A percentile compares a stretch with the other conserved stretches of the same genome.
These are phyloP conservation scores for Argentina silus DNA, from an alignment of 2,797 vertebrate genomes.

Conservation along the genomic window DNA sequence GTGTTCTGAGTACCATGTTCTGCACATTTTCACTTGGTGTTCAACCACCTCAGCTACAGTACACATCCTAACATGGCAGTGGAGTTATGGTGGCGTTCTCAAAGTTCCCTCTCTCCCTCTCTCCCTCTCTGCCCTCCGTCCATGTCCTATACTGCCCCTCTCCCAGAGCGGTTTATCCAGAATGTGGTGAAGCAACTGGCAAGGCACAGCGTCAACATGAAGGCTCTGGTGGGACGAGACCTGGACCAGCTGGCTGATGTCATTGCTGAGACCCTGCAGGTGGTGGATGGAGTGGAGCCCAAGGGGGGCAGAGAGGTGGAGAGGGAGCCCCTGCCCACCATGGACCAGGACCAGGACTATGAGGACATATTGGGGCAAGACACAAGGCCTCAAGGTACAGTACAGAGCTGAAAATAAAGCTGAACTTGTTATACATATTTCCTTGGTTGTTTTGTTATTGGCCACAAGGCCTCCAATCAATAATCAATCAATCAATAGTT, in stretches of 20 bases:
- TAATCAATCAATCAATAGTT: neutral
- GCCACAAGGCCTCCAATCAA: constrained; percentile 25
- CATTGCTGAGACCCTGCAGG: constrained; percentile 77
- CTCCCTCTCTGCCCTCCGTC: neutral
- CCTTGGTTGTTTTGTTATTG: constrained; percentile 46
- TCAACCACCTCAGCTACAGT: neutral
- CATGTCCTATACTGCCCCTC: neutral
- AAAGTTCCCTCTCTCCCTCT: neutral
- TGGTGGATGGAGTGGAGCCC: constrained; percentile 57
- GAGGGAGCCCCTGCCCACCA: constrained; percentile 37
- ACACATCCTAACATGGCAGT: too few relatives aligned
- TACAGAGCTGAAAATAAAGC: neutral
- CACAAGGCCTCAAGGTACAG: constrained; percentile 65
- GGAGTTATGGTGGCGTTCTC: neutral
- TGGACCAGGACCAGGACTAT: constrained; percentile 40
- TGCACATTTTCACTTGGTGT: neutral
- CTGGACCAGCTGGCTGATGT: constrained; percentile 80
- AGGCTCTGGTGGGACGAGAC: constrained; percentile 76
- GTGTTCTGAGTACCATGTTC: neutral
- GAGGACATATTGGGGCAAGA: constrained; percentile 28
- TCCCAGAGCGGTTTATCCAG: constrained; percentile 82
- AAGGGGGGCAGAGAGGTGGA: constrained; percentile 52
- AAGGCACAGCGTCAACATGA: constrained; percentile 75
- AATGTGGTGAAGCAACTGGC: constrained; percentile 83
- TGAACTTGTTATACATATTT: constrained; percentile 35